A percentile compares a stretch with the other conserved stretches of the same genome.
Evolutionary conservation across 64 coral and sea anemone species (phyloP).

Genomic region (Montipora foliosa): DNA sequence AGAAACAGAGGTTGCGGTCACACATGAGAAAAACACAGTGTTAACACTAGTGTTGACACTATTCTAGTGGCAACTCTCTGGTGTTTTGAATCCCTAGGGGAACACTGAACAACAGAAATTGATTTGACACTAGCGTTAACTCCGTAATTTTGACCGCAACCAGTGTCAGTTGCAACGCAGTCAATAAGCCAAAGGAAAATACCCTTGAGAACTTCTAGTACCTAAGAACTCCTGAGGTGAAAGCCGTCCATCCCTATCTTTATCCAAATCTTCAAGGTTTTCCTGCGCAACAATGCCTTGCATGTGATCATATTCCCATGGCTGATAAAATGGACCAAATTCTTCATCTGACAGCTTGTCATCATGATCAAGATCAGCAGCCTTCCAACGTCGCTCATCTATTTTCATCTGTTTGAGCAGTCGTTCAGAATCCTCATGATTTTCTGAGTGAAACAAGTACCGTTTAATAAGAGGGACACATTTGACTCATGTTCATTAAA

Average conservation of each 20-base stretch:
- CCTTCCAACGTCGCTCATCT: slow-evolving; percentile 58
- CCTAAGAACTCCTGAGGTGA: slow-evolving; percentile 87
- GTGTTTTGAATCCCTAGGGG: too few species aligned
- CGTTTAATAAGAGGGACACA: too few species aligned
- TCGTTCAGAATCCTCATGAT: neutral
- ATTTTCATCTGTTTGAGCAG: slow-evolving; percentile 9
- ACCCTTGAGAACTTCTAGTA: neutral
- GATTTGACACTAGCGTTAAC: too few species aligned
- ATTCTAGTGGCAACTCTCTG: too few species aligned
- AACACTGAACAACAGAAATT: too few species aligned
- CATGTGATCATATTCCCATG: slow-evolving; percentile 77
- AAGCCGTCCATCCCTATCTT: slow-evolving; percentile 84
- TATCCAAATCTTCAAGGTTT: slow-evolving; percentile 75
- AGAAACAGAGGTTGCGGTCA: too few species aligned
- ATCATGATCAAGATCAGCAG: slow-evolving; percentile 74
- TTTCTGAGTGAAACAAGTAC: neutral
- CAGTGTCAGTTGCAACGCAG: too few species aligned
- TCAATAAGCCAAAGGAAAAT: neutral
- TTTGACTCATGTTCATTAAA: too few species aligned
- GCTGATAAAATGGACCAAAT: slow-evolving; percentile 40
- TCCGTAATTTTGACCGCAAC: too few species aligned
- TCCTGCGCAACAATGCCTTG: slow-evolving; percentile 79
- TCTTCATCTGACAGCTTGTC: slow-evolving; percentile 60
- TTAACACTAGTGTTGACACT: too few species aligned
- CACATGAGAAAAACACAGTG: too few species aligned